phyloP scores from a whole-genome alignment of 2,888 invertebrate genomes.

The Cremastinae sp. region DNA sequence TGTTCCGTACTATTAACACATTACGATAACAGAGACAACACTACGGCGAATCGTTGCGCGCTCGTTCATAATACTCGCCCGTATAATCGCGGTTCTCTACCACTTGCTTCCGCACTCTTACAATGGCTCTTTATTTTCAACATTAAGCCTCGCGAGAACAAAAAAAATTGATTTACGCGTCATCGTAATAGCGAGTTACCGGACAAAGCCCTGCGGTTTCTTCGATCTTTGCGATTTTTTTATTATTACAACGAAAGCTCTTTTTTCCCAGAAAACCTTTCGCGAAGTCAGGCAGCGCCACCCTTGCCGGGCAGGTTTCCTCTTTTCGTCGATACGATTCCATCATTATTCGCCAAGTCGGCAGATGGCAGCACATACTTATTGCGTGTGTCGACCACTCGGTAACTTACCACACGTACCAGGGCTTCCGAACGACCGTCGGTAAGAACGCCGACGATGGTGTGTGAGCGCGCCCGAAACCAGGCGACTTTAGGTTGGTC shows the following conservation, averaged over 20 bases:
- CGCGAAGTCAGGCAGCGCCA: slow-evolving; percentile 9
- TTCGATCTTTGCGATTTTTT: slow-evolving; percentile 24
- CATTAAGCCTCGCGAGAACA: slow-evolving; percentile 7
- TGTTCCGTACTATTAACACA: slow-evolving; percentile 31
- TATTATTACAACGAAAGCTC: slow-evolving; percentile 40
- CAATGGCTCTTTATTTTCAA: background rate
- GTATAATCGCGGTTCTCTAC: slow-evolving; percentile 29
- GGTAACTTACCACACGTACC: background rate
- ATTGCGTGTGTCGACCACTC: background rate
- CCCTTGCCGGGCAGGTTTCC: slow-evolving; percentile 6
- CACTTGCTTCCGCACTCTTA: slow-evolving; percentile 33
- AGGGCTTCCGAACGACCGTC: no score
- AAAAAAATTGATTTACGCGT: slow-evolving; percentile 12
- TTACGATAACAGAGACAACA: slow-evolving; percentile 37
- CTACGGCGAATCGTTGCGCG: slow-evolving; percentile 39
- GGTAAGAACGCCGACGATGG: no score
- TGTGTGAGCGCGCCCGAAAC: no score
- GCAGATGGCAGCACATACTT: background rate
- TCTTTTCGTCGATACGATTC: background rate
- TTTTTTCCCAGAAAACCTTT: slow-evolving; percentile 60
- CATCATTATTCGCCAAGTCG: background rate
- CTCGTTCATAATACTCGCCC: slow-evolving; percentile 42
- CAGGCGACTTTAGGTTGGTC: no score
- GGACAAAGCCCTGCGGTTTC: background rate
- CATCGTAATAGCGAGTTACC: slow-evolving; percentile 15